phyloP scores from a whole-genome alignment of 2,888 invertebrate species.

The Himalopsyche tibetana region DNA sequence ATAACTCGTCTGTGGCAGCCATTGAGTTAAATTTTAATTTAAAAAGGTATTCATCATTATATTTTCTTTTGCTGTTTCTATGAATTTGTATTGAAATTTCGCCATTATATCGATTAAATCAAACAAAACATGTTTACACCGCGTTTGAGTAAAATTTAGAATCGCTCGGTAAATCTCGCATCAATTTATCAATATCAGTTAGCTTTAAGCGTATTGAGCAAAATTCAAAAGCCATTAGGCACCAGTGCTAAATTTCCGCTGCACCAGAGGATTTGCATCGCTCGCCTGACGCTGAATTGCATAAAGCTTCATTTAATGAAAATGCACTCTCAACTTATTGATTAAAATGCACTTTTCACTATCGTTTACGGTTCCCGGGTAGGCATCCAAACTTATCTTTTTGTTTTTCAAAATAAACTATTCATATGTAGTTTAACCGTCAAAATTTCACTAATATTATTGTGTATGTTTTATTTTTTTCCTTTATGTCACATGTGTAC shows the following conservation, averaged over 20 bases:
- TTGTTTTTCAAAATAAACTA: neutral
- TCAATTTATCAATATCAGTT: constrained; percentile 53
- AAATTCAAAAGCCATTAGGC: constrained; percentile 58
- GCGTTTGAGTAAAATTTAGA: neutral
- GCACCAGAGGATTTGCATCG: constrained; percentile 49
- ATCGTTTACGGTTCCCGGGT: neutral
- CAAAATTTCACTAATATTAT: no score
- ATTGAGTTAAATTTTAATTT: no score
- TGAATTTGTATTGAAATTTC: neutral
- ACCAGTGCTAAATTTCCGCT: constrained; percentile 49
- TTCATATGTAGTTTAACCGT: no score
- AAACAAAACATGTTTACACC: constrained; percentile 40
- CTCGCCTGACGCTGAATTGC: constrained; percentile 45
- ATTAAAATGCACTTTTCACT: constrained; percentile 43
- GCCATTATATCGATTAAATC: constrained; percentile 8
- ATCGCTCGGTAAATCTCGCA: constrained; percentile 44
- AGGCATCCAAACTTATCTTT: neutral
- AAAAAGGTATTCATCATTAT: neutral
- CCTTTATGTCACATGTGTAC: no score
- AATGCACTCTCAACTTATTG: constrained; percentile 49
- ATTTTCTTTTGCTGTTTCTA: neutral
- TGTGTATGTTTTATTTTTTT: no score
- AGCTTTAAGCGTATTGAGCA: constrained; percentile 53
- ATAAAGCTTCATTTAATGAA: constrained; percentile 48
- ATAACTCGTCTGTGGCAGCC: no score